Evolutionary conservation across 1,140 invertebrate genomes (phyloP), one percentile per base, ranked within the genome.

Genomic region (Liolophura sinensis): DNA sequence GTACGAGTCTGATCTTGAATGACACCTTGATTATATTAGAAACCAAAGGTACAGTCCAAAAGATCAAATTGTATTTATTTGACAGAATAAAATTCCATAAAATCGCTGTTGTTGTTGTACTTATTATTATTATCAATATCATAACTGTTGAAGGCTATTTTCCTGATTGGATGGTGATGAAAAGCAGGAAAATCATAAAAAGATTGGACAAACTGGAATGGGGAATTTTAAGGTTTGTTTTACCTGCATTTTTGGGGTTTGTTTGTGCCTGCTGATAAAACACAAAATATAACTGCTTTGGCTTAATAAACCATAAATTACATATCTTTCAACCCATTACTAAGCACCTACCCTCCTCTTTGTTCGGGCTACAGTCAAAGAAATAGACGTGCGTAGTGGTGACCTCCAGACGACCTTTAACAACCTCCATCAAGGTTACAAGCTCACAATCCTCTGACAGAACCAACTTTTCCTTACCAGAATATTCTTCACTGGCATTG

Each of bases 321-420:
- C 85, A 79, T 54, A 5, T 24, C 12, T 5, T 12, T 54, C 12
- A n/a, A n/a, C 24, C 31, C 31, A 9, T 9, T n/a, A n/a, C n/a
- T n/a, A n/a, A 40, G 31, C 31, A 5, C 31, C 3, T 85, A 69
- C 86, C 85, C 77, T 89, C 88, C 69, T 89, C 88, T 50, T 85
- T 86, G 7, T 86, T 83, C 12, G 85, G 85, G 73, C 86, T 88
- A 48, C 87, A 75, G 76, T 90, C 89, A 73, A 89, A 86, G 74
- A 90, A 90, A 65, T 88, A 89, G 46, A 90, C 83, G 71, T 88
- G 83, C 48, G 84, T 88, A 9, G 88, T 88, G n/a, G 89, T 90
- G 56, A 91, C 83, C 76, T 90, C 89, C 24, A 90, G 84, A 50
- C 87, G 84, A 25, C 89, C 89, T 79, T 89, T 89, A 18, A 90